A percentile compares a stretch with the other conserved stretches of the same genome.
Evolutionary conservation across 2,797 vertebrate genomes (phyloP).

Genomic region (Paguma larvata): DNA sequence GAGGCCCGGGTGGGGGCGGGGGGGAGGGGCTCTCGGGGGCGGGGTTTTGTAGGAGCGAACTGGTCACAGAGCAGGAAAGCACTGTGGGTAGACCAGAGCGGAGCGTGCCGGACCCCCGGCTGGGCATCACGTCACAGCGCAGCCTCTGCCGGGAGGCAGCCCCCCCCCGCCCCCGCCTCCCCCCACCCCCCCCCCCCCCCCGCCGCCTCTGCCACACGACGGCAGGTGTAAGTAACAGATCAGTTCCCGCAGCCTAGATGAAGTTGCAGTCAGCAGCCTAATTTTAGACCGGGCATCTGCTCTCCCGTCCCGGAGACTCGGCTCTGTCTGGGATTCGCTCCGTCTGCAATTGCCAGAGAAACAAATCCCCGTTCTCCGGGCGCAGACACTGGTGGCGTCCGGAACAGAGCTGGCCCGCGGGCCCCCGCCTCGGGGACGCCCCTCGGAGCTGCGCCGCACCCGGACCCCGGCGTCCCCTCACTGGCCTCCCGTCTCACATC

Average conservation of each 20-base stretch:
- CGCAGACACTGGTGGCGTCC: slow-evolving; percentile 65
- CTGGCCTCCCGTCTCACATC: not conserved
- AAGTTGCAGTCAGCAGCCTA: slow-evolving; percentile 87
- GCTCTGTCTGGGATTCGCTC: slow-evolving; percentile 82
- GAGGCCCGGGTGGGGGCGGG: not conserved
- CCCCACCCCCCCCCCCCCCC: not conserved
- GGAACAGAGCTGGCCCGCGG: slow-evolving; percentile 20
- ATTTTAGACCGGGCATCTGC: slow-evolving; percentile 90
- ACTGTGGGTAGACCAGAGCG: not conserved
- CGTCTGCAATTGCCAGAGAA: slow-evolving; percentile 81
- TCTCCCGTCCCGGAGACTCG: slow-evolving; percentile 85
- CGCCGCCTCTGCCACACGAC: slow-evolving; percentile 62
- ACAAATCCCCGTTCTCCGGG: slow-evolving; percentile 76
- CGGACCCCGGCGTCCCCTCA: not conserved
- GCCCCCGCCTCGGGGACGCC: not conserved
- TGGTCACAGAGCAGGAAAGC: not conserved
- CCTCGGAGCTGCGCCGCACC: not conserved
- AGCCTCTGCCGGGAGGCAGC: not conserved
- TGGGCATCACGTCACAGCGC: not conserved
- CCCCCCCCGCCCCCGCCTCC: not conserved
- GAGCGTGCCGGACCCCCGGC: not conserved
- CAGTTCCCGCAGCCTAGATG: slow-evolving; percentile 80
- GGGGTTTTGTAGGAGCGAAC: not conserved
- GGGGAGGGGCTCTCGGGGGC: not conserved
- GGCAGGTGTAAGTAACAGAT: slow-evolving; percentile 82